These are phyloP conservation scores for Parambassis ranga DNA, from an alignment of 2,797 vertebrate genomes.

Conservation along the genomic window DNA sequence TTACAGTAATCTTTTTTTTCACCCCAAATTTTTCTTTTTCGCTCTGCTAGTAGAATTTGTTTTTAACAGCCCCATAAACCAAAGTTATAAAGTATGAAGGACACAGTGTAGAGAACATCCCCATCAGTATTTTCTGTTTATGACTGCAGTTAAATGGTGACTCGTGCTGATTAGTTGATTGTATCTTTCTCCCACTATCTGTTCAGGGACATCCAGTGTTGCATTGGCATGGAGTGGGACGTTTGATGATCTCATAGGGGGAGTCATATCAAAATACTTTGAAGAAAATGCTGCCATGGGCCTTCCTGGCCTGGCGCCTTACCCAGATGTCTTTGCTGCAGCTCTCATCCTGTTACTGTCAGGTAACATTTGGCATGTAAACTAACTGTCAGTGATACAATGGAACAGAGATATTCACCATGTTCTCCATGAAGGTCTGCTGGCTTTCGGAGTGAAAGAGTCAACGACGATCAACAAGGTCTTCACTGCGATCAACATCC, in stretches of 20 bases:
- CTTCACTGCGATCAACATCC: conserved; percentile 84
- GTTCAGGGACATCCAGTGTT: conserved; percentile 87
- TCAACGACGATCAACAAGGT: conserved; percentile 87
- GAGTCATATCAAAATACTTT: conserved; percentile 79
- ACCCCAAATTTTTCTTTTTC: not conserved
- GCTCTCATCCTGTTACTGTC: conserved; percentile 83
- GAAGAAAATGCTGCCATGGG: conserved; percentile 67
- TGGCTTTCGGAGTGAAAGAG: conserved; percentile 89
- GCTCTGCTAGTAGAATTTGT: not conserved
- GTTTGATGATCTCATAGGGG: conserved; percentile 86
- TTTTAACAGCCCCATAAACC: not conserved
- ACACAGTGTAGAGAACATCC: no score
- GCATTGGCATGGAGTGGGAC: conserved; percentile 89
- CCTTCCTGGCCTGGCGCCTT: conserved; percentile 81
- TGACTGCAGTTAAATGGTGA: conserved; percentile 18
- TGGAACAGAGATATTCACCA: no score
- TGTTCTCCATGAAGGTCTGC: conserved; percentile 74
- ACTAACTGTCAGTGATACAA: not conserved
- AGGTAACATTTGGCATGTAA: conserved; percentile 69
- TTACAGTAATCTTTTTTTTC: no score
- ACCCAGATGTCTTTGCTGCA: conserved; percentile 87
- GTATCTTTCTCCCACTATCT: conserved; percentile 3
- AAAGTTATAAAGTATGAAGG: conserved; percentile 3
- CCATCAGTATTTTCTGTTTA: conserved; percentile 29
- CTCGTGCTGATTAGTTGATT: conserved; percentile 41